Base-by-base conservation (phyloP, 92 coral and sea anemone species). In the Porites divaricata region DNA sequence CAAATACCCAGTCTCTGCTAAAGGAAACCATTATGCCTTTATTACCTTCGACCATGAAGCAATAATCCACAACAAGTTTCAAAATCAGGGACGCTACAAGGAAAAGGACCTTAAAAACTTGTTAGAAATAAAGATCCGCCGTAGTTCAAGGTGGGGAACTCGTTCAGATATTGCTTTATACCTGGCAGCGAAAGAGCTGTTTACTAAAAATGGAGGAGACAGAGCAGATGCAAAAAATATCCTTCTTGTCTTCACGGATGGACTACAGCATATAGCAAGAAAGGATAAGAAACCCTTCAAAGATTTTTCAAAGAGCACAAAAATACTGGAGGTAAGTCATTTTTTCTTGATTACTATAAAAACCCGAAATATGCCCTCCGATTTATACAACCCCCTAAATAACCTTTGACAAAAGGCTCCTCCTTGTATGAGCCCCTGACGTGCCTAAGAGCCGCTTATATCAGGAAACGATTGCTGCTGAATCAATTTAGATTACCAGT, bases 211-310 rank as follows among this genome's bases (percentile, higher is more conserved):
- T 0, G 69, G 67, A 76, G 80, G 80, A 59, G 80, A 76, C 69
- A 76, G 80, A 62, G 8, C 80, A 8, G 80, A 35, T 16, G 69
- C 80, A 11, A 76, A 76, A 50, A 59, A 76, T 9, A 13, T 76
- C 66, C 11, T 76, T 49, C 0, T 76, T 15, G 48, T 76, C 22
- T 76, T 76, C 16, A 76, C 80, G 0, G 80, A 76, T 76, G 80
- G 80, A 8, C 16, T 16, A 76, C 53, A 11, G 14, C 2, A 22
- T 7, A 16, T 26, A 8, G 62, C 14, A 1, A 0, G 22, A 0
- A 59, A 25, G 11, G 17, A 48, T 17, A 66, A 15, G 16, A 8
- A 54, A 11, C 17, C 59, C 59, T 50, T 25, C 16, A 5, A 25
- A 11, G 2, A 7, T 50, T 75, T 56, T 74, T 9, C 19, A 10